These are phyloP conservation scores for Microtus richardsoni DNA, from an alignment of 2,113 vertebrate genomes.

Conservation along the genomic window DNA sequence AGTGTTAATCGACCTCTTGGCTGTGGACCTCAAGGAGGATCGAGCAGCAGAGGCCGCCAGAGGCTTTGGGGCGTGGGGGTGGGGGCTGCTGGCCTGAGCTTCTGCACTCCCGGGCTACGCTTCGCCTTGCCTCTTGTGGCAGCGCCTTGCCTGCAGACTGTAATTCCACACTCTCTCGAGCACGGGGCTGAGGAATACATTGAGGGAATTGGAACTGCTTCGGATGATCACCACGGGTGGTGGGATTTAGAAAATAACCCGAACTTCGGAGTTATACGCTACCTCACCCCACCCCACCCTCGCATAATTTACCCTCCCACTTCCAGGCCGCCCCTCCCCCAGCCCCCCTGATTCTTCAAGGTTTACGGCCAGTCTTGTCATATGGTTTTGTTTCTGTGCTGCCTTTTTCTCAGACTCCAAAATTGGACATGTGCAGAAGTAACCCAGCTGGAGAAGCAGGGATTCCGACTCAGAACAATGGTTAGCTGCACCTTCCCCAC, in stretches of 20 bases:
- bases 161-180: conserved; percentile 40
- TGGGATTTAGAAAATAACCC: conserved; percentile 48
- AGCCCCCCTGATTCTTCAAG: conserved; percentile 59
- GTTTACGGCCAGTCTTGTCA: conserved; percentile 78
- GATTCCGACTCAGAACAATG: conserved; percentile 71
- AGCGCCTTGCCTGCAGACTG: background rate
- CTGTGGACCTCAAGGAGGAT: background rate
- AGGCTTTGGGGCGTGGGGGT: background rate
- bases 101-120: conserved; percentile 21
- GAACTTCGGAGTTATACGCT: conserved; percentile 64
- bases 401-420: conserved; percentile 74
- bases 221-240: conserved; percentile 33
- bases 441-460: conserved; percentile 66
- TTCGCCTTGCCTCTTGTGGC: background rate
- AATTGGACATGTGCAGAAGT: conserved; percentile 80
- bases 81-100: background rate
- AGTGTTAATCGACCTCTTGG: background rate
- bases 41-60: background rate
- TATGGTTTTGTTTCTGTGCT: conserved; percentile 81
- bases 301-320: conserved; percentile 41
- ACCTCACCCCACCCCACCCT: conserved; percentile 42
- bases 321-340: conserved; percentile 65
- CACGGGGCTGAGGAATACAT: background rate
- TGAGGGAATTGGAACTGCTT: background rate
- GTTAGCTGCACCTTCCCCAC: conserved; percentile 56